Evolutionary conservation across 1,140 invertebrate species (phyloP).

Genomic region (Pachypsylla venusta): DNA sequence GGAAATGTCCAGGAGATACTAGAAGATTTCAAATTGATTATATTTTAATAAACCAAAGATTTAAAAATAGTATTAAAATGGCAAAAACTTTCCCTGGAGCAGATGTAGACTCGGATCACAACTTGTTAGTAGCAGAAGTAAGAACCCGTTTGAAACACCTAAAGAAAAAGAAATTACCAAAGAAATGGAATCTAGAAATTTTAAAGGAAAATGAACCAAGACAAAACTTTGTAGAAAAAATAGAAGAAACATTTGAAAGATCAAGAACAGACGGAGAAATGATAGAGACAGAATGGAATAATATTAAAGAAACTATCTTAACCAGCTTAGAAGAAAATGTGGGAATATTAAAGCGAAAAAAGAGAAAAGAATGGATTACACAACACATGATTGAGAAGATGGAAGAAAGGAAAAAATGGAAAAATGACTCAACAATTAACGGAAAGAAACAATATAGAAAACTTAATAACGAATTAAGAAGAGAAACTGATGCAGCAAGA

Average conservation of each 20-base stretch:
- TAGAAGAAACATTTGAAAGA: not conserved
- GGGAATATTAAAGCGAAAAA: not conserved
- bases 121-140: not conserved
- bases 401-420: slow-evolving; percentile 8
- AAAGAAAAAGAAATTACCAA: not conserved
- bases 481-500: slow-evolving; percentile 1
- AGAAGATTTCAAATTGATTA: slow-evolving; percentile 13
- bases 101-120: slow-evolving; percentile 2
- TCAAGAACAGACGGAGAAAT: not conserved
- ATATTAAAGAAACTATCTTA: not conserved
- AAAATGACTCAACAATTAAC: not conserved
- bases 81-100: slow-evolving; percentile 10
- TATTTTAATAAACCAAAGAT: slow-evolving; percentile 9
- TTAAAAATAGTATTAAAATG: slow-evolving; percentile 6
- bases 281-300: not conserved
- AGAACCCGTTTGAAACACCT: not conserved
- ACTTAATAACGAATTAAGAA: slow-evolving; percentile 5
- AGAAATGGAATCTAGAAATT: not conserved
- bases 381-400: slow-evolving; percentile 1
- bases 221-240: not conserved
- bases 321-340: not conserved
- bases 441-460: slow-evolving; percentile 1
- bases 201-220: not conserved
- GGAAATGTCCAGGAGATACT: slow-evolving; percentile 7
- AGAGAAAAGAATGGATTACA: slow-evolving; percentile 2